Conservation (phyloP, 2,797 vertebrate species). For the Sebastes minor region DNA sequence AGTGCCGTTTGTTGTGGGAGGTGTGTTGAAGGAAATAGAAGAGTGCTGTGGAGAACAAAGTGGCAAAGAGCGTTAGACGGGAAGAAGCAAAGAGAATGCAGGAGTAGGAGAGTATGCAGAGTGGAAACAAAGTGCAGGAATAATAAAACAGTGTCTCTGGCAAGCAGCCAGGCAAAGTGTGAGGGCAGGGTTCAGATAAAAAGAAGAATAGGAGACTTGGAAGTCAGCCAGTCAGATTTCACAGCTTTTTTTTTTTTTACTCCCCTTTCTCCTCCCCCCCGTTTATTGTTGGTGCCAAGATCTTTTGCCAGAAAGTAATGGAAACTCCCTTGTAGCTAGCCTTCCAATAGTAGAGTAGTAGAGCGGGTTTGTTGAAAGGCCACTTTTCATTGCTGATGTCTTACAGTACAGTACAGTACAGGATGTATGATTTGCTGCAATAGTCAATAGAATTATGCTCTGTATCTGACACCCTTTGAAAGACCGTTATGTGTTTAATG, state of each 20-base stretch:
- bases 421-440: background rate
- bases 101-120: slow-evolving; percentile 41
- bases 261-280: slow-evolving; percentile 9
- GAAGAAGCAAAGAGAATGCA: slow-evolving; percentile 50
- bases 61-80: slow-evolving; percentile 22
- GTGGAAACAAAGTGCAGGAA: slow-evolving; percentile 56
- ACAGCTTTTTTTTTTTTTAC: slow-evolving; percentile 44
- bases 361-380: slow-evolving; percentile 47
- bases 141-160: slow-evolving; percentile 77
- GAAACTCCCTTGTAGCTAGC: slow-evolving; percentile 70
- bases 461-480: slow-evolving; percentile 11
- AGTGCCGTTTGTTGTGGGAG: slow-evolving; percentile 13
- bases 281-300: slow-evolving; percentile 75
- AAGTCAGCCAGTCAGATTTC: slow-evolving; percentile 79
- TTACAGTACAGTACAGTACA: slow-evolving; percentile 21
- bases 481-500: background rate
- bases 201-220: slow-evolving; percentile 79
- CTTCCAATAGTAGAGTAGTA: slow-evolving; percentile 40
- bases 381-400: slow-evolving; percentile 36
- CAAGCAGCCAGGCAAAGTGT: slow-evolving; percentile 71
- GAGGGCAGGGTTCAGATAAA: slow-evolving; percentile 78
- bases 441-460: background rate
- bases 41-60: slow-evolving; percentile 37
- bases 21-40: slow-evolving; percentile 34
- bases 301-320: slow-evolving; percentile 78